phyloP scores from a whole-genome alignment of 2,113 vertebrate genomes.

The Chloroceryle aenea region DNA sequence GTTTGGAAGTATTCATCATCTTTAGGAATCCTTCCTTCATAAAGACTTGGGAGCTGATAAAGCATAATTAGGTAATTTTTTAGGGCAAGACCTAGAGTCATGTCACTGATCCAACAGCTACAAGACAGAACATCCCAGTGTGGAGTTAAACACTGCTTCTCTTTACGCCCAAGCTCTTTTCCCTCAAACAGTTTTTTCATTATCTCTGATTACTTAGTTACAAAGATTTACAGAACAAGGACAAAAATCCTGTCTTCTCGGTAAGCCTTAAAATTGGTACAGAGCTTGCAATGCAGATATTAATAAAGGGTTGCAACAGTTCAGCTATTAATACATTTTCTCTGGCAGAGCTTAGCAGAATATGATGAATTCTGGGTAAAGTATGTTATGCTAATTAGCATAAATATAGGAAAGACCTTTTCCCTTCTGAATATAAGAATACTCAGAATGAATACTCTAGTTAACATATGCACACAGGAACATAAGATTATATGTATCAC shows the following conservation, averaged over 20 bases:
- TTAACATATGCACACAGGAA: conserved; percentile 59
- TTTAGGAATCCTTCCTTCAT: neutral
- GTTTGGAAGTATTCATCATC: neutral
- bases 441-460: neutral
- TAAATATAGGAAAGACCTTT: conserved; percentile 68
- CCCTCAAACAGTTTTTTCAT: neutral
- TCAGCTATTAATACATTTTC: conserved; percentile 69
- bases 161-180: neutral
- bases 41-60: neutral
- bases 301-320: conserved; percentile 53
- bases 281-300: conserved; percentile 11
- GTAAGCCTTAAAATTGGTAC: conserved; percentile 6
- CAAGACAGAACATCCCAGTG: neutral
- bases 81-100: neutral
- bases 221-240: conserved; percentile 17
- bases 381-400: conserved; percentile 54
- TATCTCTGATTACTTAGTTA: conserved; percentile 15
- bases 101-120: neutral
- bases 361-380: conserved; percentile 60
- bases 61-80: neutral
- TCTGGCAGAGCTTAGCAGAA: conserved; percentile 49
- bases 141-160: neutral
- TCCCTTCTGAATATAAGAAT: conserved; percentile 34
- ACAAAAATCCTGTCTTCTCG: conserved; percentile 1
- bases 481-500: conserved; percentile 46